Percentiles rank a stretch among this genome's conserved stretches.
These are phyloP conservation scores for Lutjanus erythropterus DNA, from an alignment of 2,113 vertebrate species.

Conservation along the genomic window DNA sequence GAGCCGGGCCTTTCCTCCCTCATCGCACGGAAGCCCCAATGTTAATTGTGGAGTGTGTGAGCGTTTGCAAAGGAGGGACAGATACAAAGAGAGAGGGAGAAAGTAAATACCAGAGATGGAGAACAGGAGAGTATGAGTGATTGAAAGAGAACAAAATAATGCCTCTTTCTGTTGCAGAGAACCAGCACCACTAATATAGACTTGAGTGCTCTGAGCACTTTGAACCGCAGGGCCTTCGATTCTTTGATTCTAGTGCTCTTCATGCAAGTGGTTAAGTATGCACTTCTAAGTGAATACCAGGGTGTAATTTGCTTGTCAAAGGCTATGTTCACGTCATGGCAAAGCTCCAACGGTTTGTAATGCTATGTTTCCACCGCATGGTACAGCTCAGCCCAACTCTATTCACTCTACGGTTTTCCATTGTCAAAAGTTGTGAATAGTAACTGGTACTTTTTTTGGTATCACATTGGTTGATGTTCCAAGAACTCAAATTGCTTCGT, in stretches of 20 bases:
- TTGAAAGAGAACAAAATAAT: slow-evolving; percentile 60
- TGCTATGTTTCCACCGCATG: no score
- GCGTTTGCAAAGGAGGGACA: slow-evolving; percentile 22
- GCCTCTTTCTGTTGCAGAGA: slow-evolving; percentile 36
- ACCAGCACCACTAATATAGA: slow-evolving; percentile 30
- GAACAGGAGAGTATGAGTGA: slow-evolving; percentile 28
- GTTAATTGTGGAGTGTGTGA: slow-evolving; percentile 76
- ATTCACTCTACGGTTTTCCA: no score
- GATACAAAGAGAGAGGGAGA: slow-evolving; percentile 21
- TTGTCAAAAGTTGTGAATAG: no score
- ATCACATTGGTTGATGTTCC: no score
- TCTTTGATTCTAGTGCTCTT: slow-evolving; percentile 78
- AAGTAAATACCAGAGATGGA: slow-evolving; percentile 41
- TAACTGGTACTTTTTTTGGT: no score
- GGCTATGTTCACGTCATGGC: slow-evolving; percentile 51
- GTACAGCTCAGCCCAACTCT: no score
- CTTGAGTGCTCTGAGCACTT: slow-evolving; percentile 55
- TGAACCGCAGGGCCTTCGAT: slow-evolving; percentile 59
- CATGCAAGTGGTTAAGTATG: slow-evolving; percentile 77
- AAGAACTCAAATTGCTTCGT: no score
- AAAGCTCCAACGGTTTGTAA: slow-evolving; percentile 63
- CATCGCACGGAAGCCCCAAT: slow-evolving; percentile 65
- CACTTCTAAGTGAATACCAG: slow-evolving; percentile 73
- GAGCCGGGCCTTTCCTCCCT: slow-evolving; percentile 70
- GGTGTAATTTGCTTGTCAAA: slow-evolving; percentile 75